Conservation (phyloP, 2,113 vertebrate genomes). For the Tor tambroides region DNA sequence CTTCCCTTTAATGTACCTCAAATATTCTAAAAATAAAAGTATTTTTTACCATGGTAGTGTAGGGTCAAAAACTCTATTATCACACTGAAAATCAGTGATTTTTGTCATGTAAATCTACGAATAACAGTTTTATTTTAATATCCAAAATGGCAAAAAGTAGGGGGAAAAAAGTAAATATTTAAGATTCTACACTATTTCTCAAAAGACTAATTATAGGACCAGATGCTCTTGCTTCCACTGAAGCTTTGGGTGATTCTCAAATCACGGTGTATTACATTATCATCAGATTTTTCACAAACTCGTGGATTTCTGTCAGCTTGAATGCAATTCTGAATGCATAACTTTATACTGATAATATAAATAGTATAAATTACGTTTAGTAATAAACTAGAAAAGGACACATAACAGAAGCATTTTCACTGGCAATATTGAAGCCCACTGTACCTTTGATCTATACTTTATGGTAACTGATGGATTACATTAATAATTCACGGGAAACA, state of each 20-base stretch:
- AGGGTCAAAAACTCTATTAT: background rate
- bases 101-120: background rate
- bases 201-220: background rate
- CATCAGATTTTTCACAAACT: background rate
- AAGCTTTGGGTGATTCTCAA: background rate
- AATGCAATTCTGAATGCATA: background rate
- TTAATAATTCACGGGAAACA: background rate
- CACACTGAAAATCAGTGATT: background rate
- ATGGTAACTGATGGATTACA: background rate
- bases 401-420: background rate
- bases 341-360: background rate
- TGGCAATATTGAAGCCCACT: background rate
- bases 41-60: background rate
- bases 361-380: background rate
- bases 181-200: background rate
- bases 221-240: background rate
- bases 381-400: background rate
- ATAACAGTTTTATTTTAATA: background rate
- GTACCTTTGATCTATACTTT: background rate
- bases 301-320: background rate
- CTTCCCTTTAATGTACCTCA: background rate
- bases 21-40: background rate
- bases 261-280: background rate
- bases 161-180: background rate
- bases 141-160: background rate